Conservation (phyloP, 2,113 vertebrate genomes). For the Machaerirhynchus nigripectus region DNA sequence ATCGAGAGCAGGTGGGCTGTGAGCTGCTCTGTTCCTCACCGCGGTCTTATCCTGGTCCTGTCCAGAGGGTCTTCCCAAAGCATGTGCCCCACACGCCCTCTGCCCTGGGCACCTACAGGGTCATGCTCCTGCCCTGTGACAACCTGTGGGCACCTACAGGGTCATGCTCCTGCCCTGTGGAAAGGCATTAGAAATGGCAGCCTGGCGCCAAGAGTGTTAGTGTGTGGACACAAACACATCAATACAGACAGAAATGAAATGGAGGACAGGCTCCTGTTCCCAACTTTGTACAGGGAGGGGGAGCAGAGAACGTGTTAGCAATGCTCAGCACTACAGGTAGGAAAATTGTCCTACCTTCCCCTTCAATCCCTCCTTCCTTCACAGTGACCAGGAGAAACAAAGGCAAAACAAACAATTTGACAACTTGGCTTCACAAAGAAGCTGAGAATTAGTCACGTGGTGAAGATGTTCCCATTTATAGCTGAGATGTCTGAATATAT, state of each 20-base stretch:
- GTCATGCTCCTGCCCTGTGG: not conserved
- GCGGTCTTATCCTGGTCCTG: not conserved
- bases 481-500: not conserved
- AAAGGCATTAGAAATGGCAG: not conserved
- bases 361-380: not conserved
- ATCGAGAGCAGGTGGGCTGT: not conserved
- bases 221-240: not conserved
- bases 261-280: not conserved
- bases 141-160: not conserved
- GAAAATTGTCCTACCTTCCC: not conserved
- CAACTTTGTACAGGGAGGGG: not conserved
- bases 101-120: not conserved
- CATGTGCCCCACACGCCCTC: not conserved
- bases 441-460: not conserved
- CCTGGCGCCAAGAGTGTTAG: not conserved
- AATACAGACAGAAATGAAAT: not conserved
- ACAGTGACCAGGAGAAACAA: not conserved
- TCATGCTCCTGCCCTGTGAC: not conserved
- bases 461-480: not conserved
- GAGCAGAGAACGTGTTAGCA: not conserved
- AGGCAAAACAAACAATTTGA: not conserved
- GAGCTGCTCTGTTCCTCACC: not conserved
- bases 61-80: not conserved
- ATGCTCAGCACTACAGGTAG: not conserved
- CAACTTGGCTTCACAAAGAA: not conserved